Percentiles rank a stretch among this genome's conserved stretches.
Conservation (phyloP, 2,113 vertebrate species). For the Channa maculata region DNA sequence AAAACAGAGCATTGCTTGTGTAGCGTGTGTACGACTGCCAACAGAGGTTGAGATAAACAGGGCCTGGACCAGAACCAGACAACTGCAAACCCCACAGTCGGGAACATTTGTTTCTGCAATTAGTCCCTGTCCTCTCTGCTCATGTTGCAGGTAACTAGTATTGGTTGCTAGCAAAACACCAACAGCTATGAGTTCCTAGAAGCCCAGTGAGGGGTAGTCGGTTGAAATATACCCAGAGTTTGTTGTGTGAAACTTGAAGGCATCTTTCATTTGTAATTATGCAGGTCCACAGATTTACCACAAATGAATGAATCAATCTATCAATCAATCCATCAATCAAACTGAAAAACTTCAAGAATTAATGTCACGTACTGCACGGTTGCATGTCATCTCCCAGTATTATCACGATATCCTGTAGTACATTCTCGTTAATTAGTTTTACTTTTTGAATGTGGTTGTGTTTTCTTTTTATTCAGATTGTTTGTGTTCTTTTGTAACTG, state of each 20-base stretch:
- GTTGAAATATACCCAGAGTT: neutral
- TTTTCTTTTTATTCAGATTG: neutral
- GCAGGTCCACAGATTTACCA: slow-evolving; percentile 21
- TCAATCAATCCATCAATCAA: slow-evolving; percentile 20
- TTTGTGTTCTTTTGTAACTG: neutral
- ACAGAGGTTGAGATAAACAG: slow-evolving; percentile 94
- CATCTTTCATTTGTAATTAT: slow-evolving; percentile 25
- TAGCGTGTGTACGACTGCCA: slow-evolving; percentile 90
- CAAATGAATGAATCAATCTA: slow-evolving; percentile 10
- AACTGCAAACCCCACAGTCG: slow-evolving; percentile 86
- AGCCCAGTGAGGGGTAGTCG: neutral
- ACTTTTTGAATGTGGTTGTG: too few relatives aligned
- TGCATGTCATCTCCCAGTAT: neutral
- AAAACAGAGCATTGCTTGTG: slow-evolving; percentile 95
- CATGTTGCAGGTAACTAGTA: slow-evolving; percentile 73
- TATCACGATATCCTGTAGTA: too few relatives aligned
- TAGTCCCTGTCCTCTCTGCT: slow-evolving; percentile 86
- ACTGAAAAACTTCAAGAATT: neutral
- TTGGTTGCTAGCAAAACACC: slow-evolving; percentile 48
- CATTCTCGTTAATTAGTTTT: too few relatives aligned
- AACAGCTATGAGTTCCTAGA: neutral
- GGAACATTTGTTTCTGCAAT: slow-evolving; percentile 90
- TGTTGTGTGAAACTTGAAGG: slow-evolving; percentile 15
- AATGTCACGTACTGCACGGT: neutral
- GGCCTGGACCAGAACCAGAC: slow-evolving; percentile 89